phyloP scores from a whole-genome alignment of 2,113 vertebrate species.

The Lophotis ruficrista region DNA sequence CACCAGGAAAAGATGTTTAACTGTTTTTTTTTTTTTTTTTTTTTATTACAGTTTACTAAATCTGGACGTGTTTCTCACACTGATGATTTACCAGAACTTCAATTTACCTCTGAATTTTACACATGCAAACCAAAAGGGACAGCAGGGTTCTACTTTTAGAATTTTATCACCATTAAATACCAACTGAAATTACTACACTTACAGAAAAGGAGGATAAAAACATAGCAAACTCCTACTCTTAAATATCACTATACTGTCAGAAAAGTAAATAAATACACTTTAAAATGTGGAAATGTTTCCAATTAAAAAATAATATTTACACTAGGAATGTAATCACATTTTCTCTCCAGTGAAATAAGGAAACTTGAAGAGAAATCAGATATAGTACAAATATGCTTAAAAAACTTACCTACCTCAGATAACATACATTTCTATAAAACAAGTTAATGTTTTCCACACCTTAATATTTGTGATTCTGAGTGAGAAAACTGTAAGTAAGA shows the following conservation, averaged over 20 bases:
- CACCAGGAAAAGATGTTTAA: slow-evolving; percentile 49
- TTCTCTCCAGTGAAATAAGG: not conserved
- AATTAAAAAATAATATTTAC: slow-evolving; percentile 32
- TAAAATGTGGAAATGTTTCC: not conserved
- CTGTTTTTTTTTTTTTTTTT: slow-evolving; percentile 44
- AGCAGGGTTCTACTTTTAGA: slow-evolving; percentile 51
- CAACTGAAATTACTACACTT: slow-evolving; percentile 40
- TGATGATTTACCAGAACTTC: slow-evolving; percentile 53
- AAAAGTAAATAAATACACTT: slow-evolving; percentile 46
- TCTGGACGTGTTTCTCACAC: slow-evolving; percentile 30
- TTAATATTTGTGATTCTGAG: not conserved
- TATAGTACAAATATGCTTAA: not conserved
- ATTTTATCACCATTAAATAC: slow-evolving; percentile 43
- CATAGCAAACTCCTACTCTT: slow-evolving; percentile 47
- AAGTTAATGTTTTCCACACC: not conserved
- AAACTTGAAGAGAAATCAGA: not conserved
- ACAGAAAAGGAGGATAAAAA: slow-evolving; percentile 33
- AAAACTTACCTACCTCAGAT: not conserved
- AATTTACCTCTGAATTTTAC: slow-evolving; percentile 35
- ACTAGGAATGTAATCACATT: not conserved
- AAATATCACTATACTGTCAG: slow-evolving; percentile 6
- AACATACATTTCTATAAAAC: not conserved
- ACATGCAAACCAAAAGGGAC: slow-evolving; percentile 35
- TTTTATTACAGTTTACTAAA: slow-evolving; percentile 51
- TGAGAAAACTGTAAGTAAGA: not conserved